phyloP scores from a whole-genome alignment of 2,113 vertebrate genomes.

The Leucosticte australis region DNA sequence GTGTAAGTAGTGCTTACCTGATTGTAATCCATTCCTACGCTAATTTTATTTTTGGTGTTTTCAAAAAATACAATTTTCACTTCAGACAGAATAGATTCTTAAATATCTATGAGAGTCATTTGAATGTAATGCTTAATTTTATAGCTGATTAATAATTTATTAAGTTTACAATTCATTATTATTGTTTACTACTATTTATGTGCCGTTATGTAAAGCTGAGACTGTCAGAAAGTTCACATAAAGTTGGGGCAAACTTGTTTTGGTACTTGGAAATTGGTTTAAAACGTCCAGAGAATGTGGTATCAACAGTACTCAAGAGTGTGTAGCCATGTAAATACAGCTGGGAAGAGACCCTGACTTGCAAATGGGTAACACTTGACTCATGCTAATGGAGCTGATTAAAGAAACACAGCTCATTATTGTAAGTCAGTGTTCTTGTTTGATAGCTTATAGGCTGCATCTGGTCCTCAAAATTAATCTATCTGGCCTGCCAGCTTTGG shows the following conservation, averaged over 20 bases:
- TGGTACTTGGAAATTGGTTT: background rate
- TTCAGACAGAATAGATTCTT: background rate
- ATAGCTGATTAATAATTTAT: background rate
- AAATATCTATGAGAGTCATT: background rate
- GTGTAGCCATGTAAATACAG: conserved; percentile 8
- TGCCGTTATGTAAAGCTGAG: background rate
- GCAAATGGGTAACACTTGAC: background rate
- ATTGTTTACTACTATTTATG: background rate
- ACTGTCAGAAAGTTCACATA: background rate
- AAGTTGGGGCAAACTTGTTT: background rate
- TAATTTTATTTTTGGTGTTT: background rate
- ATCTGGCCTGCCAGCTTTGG: background rate
- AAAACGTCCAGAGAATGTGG: background rate
- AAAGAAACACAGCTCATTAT: conserved; percentile 20
- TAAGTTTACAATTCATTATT: background rate
- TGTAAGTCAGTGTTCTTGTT: background rate
- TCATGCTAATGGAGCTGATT: conserved; percentile 19
- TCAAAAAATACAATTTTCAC: background rate
- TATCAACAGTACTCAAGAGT: background rate
- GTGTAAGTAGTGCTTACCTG: background rate
- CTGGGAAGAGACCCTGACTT: conserved; percentile 17
- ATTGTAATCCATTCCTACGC: background rate
- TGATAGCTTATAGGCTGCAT: conserved; percentile 33
- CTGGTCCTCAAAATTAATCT: conserved; percentile 39
- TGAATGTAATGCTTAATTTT: background rate